phyloP scores from a whole-genome alignment of 2,888 invertebrate genomes.

The Agrochola litura region DNA sequence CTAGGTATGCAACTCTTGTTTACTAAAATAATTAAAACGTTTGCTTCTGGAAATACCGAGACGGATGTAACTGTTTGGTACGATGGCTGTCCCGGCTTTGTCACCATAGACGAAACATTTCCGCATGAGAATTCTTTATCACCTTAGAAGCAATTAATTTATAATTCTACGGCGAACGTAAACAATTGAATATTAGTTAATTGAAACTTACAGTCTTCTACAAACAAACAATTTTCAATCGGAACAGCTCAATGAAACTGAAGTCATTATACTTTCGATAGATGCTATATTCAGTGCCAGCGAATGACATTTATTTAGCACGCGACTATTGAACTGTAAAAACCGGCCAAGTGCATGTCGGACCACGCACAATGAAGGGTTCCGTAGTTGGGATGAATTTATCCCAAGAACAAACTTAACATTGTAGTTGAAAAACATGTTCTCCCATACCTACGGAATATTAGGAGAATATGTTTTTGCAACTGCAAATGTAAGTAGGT shows the following conservation, averaged over 20 bases:
- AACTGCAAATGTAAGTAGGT: too few relatives aligned
- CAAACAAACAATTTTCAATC: constrained; percentile 24
- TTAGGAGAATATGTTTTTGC: too few relatives aligned
- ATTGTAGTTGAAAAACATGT: too few relatives aligned
- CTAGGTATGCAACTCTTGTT: constrained; percentile 18
- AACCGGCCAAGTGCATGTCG: too few relatives aligned
- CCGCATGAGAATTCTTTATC: background rate
- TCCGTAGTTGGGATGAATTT: too few relatives aligned
- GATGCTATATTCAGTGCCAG: constrained; percentile 32
- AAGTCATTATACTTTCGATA: constrained; percentile 11
- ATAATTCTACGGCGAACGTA: background rate
- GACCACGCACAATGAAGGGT: too few relatives aligned
- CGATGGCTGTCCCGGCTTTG: background rate
- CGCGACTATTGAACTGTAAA: constrained; percentile 29
- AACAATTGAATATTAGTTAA: constrained; percentile 11
- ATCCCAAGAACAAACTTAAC: too few relatives aligned
- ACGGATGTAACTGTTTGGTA: background rate
- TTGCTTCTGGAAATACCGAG: background rate
- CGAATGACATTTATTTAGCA: constrained; percentile 47
- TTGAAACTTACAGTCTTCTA: constrained; percentile 11
- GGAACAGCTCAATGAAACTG: constrained; percentile 7
- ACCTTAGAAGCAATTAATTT: background rate
- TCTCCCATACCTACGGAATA: too few relatives aligned
- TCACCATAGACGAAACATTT: background rate
- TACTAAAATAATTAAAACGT: constrained; percentile 10